These are phyloP conservation scores for Arbacia lixula DNA, from an alignment of 53 echinoderm and acorn worm genomes.

Conservation along the genomic window DNA sequence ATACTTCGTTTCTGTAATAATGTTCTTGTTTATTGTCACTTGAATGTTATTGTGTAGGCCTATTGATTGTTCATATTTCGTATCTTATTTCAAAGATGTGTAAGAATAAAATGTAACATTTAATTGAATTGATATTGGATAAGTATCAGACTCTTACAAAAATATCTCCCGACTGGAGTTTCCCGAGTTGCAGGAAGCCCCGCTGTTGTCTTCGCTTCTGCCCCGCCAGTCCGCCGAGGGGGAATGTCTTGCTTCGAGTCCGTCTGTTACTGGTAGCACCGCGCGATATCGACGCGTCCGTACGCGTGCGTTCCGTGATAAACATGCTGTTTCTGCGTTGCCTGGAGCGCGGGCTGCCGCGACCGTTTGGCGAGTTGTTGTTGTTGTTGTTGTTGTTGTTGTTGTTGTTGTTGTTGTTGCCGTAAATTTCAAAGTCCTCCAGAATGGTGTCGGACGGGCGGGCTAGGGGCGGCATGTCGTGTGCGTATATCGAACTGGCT, in stretches of 20 bases:
- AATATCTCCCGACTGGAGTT: constrained; percentile 64
- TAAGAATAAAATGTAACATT: too few species aligned
- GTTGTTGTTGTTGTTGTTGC: too few species aligned
- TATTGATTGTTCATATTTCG: too few species aligned
- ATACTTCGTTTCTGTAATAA: too few species aligned
- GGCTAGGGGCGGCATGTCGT: constrained; percentile 41
- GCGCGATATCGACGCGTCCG: constrained; percentile 25
- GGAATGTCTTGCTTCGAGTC: constrained; percentile 8
- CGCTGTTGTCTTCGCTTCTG: constrained; percentile 19
- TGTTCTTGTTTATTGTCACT: too few species aligned
- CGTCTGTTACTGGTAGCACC: not conserved
- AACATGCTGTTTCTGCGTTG: constrained; percentile 39
- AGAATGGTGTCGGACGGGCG: constrained; percentile 1
- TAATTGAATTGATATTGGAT: too few species aligned
- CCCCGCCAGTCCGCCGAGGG: not conserved
- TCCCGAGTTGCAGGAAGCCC: constrained; percentile 68
- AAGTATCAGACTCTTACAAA: too few species aligned
- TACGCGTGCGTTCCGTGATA: constrained; percentile 17
- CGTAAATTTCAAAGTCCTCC: too few species aligned
- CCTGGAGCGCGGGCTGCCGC: not conserved
- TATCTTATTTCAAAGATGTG: too few species aligned
- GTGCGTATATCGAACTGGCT: constrained; percentile 18
- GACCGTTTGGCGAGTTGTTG: not conserved
- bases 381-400: too few species aligned
- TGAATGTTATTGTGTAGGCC: too few species aligned